Conservation (phyloP, 2,113 vertebrate genomes). For the Cololabis saira region DNA sequence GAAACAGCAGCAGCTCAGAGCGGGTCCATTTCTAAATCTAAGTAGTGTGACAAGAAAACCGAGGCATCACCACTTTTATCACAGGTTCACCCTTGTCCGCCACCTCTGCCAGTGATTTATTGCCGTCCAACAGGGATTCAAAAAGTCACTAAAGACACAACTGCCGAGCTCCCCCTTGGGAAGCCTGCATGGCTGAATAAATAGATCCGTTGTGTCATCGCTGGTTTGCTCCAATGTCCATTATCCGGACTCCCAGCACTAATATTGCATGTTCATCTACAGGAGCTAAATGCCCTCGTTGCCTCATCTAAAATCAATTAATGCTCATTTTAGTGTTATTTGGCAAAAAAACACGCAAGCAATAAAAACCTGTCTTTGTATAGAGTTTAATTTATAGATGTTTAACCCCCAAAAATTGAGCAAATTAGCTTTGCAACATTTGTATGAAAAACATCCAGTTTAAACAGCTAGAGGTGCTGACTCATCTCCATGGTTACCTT, state of each 20-base stretch:
- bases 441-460: slow-evolving; percentile 9
- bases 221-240: slow-evolving; percentile 51
- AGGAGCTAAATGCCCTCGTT: slow-evolving; percentile 36
- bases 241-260: slow-evolving; percentile 52
- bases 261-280: slow-evolving; percentile 54
- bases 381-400: slow-evolving; percentile 1
- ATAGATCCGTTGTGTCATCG: slow-evolving; percentile 71
- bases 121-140: slow-evolving; percentile 68
- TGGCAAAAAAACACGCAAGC: neutral
- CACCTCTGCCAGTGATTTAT: slow-evolving; percentile 73
- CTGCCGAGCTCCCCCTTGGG: slow-evolving; percentile 72
- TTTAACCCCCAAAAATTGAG: slow-evolving; percentile 3
- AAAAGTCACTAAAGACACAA: slow-evolving; percentile 84
- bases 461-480: slow-evolving; percentile 1
- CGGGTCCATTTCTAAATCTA: slow-evolving; percentile 16
- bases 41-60: slow-evolving; percentile 9
- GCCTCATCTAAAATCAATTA: slow-evolving; percentile 37
- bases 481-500: neutral
- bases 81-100: slow-evolving; percentile 53
- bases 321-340: slow-evolving; percentile 16
- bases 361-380: neutral
- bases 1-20: slow-evolving; percentile 38
- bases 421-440: slow-evolving; percentile 6
- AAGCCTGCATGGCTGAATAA: slow-evolving; percentile 64
- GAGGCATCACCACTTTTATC: slow-evolving; percentile 34